phyloP scores from a whole-genome alignment of 2,797 vertebrate genomes.

The Tragelaphus oryx region DNA sequence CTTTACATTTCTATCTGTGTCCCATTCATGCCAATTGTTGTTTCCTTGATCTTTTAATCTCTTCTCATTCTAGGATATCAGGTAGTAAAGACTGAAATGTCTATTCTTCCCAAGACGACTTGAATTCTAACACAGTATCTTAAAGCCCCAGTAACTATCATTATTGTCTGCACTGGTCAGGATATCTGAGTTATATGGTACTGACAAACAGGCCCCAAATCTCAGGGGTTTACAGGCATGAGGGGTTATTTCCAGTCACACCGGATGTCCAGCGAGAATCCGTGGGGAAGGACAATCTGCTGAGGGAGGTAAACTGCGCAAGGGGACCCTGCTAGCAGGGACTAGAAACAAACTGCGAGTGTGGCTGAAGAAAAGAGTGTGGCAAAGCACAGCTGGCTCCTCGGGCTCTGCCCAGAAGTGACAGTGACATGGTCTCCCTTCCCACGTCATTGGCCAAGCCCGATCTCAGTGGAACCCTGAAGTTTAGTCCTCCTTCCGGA shows the following conservation, averaged over 20 bases:
- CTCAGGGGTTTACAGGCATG: not conserved
- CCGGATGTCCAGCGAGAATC: not conserved
- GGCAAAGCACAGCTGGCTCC: not conserved
- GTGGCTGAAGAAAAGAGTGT: not conserved
- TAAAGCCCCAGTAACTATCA: not conserved
- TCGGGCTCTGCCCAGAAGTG: not conserved
- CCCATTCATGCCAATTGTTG: not conserved
- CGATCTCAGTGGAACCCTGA: not conserved
- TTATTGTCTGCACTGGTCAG: not conserved
- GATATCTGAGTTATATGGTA: not conserved
- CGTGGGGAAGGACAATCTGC: accelerated
- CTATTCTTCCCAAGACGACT: not conserved
- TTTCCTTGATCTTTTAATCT: not conserved
- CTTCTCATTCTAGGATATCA: not conserved
- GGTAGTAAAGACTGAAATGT: not conserved
- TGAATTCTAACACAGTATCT: not conserved
- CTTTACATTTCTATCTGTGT: not conserved
- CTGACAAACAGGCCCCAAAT: not conserved
- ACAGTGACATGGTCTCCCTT: not conserved
- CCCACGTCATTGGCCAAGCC: not conserved
- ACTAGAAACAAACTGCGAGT: not conserved
- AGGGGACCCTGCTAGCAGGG: not conserved
- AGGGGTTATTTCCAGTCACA: not conserved
- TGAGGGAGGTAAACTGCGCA: accelerated
- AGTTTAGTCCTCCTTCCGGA: not conserved